Conservation (phyloP, 2,113 vertebrate genomes). For the Hiodon tergisus region DNA sequence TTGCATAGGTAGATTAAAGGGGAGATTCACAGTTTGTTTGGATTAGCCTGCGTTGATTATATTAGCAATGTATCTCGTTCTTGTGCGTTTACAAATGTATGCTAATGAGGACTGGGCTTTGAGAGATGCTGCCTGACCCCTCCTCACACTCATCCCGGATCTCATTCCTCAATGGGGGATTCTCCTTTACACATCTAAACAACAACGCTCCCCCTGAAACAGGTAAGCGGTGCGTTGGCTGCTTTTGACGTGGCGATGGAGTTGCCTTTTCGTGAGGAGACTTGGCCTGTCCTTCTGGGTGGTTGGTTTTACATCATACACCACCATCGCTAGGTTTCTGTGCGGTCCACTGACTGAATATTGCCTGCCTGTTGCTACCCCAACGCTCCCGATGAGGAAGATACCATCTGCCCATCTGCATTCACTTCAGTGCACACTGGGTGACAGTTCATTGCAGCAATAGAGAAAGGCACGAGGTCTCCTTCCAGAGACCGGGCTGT, state of each 20-base stretch:
- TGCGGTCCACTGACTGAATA: neutral
- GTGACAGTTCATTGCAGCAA: neutral
- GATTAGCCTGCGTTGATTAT: slow-evolving; percentile 9
- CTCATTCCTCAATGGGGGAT: neutral
- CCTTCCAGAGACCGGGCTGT: neutral
- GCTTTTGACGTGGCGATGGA: neutral
- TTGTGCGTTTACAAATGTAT: slow-evolving; percentile 20
- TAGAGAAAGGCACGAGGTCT: neutral
- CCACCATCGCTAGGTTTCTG: slow-evolving; percentile 10
- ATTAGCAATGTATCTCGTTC: neutral
- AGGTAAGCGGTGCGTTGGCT: neutral
- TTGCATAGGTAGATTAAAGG: neutral
- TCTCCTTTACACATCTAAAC: neutral
- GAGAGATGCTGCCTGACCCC: neutral
- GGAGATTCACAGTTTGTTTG: slow-evolving; percentile 4
- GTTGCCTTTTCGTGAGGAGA: slow-evolving; percentile 15
- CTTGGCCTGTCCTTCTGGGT: slow-evolving; percentile 5
- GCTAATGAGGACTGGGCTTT: slow-evolving; percentile 7
- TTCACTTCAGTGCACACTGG: too few relatives aligned
- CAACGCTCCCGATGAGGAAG: neutral
- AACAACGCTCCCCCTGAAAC: neutral
- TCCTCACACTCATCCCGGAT: neutral
- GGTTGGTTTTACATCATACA: neutral
- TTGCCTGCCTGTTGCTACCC: neutral
- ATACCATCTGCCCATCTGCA: too few relatives aligned